Evolutionary conservation across 2,888 invertebrate genomes (phyloP), one percentile per base, ranked within the genome.

Genomic region (Noctua janthe): DNA sequence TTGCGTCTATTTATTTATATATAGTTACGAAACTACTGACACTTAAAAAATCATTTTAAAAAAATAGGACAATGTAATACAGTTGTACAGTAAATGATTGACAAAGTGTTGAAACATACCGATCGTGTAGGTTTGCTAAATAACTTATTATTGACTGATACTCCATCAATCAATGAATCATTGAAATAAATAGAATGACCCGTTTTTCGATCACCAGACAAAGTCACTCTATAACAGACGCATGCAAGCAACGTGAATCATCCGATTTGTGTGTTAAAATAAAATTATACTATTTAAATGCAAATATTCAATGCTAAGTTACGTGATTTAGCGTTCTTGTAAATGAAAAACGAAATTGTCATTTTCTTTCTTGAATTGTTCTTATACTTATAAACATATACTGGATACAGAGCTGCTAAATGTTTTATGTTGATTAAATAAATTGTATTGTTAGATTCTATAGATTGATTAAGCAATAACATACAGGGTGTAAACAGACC

Each of bases 131-230:
- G 43, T 11, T 39, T 43, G 8, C 17, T 35, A 13, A 39, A 20
- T 43, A 67, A 29, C 66, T 20, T 49, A 39, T 76, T 43, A 69
- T 59, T 54, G n/a, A 56, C 3, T 35, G 23, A 29, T 20, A 29
- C 5, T 54, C 15, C 7, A 66, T 71, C 43, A 66, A 51, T 82
- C 67, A 78, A 59, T 84, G 59, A 84, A 79, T 59, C 56, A 71
- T 56, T 82, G 51, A 39, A 78, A 78, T 67, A 71, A 39, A 67
- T 78, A 67, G 1, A 71, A 78, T 71, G n/a, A 84, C 84, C 78
- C 43, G 51, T 11, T 82, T 39, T 56, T 78, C 17, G 29, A 15
- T 49, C 29, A 47, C 8, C 47, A 70, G 23, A 64, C 77, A 49
- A 70, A 70, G 47, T 23, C 51, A 47, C 17, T 54, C 15, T 59